Evolutionary conservation across 2,888 invertebrate species (phyloP).

Genomic region (Troides aeacus): DNA sequence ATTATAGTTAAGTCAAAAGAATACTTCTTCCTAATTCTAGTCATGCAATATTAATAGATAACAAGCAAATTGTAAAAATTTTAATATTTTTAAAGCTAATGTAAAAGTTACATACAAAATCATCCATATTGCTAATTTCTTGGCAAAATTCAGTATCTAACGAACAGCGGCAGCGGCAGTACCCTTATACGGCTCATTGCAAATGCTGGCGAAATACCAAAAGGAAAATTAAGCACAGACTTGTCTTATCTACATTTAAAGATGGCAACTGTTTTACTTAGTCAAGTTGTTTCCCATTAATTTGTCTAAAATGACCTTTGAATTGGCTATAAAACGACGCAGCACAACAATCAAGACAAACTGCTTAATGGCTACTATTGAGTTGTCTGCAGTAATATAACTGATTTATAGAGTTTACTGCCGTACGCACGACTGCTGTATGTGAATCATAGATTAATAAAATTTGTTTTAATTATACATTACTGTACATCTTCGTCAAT

Average conservation of each 20-base stretch:
- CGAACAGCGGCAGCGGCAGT: constrained; percentile 1
- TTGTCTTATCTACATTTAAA: neutral
- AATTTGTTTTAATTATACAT: neutral
- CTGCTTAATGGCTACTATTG: constrained; percentile 13
- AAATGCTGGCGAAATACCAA: constrained; percentile 16
- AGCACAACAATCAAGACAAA: constrained; percentile 9
- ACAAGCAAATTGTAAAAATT: no score
- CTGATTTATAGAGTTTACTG: constrained; percentile 1
- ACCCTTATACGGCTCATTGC: constrained; percentile 12
- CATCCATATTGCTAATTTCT: constrained; percentile 17
- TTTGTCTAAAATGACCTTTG: constrained; percentile 1
- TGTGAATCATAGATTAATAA: neutral
- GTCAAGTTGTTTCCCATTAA: constrained; percentile 1
- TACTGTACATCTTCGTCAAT: neutral
- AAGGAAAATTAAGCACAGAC: neutral
- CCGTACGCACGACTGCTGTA: neutral
- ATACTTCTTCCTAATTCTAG: no score
- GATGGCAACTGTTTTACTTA: constrained; percentile 3
- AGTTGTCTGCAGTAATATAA: constrained; percentile 12
- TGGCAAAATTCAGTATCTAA: constrained; percentile 10
- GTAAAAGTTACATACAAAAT: neutral
- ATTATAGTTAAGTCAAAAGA: no score
- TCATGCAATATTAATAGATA: no score
- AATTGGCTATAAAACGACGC: constrained; percentile 8
- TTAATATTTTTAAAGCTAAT: neutral